Conservation (phyloP, 2,113 vertebrate species). For the Cisticola juncidis region DNA sequence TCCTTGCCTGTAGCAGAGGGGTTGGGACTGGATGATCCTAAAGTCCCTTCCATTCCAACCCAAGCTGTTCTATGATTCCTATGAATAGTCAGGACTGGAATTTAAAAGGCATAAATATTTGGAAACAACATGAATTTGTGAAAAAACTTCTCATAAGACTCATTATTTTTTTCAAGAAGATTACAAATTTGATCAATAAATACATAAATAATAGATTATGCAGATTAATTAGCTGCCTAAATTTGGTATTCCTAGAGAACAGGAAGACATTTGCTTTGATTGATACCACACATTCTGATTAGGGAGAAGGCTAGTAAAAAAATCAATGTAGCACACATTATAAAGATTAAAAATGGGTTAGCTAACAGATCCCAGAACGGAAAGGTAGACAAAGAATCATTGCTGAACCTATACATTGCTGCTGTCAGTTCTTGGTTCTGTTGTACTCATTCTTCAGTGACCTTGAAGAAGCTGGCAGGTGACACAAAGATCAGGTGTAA, state of each 20-base stretch:
- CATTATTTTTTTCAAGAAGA: not conserved
- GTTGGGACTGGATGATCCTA: not conserved
- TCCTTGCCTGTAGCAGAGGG: not conserved
- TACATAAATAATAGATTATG: not conserved
- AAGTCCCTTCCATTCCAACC: not conserved
- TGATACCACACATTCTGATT: not conserved
- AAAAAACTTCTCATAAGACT: not conserved
- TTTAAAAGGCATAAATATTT: not conserved
- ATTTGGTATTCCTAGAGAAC: not conserved
- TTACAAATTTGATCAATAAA: not conserved
- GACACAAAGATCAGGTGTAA: not conserved
- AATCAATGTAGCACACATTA: not conserved
- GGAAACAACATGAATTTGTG: not conserved
- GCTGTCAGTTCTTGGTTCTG: not conserved
- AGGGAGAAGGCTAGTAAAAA: not conserved
- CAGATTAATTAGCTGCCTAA: not conserved
- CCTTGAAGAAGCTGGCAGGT: not conserved
- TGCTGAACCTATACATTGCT: not conserved
- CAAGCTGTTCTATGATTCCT: not conserved
- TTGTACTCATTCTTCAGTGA: not conserved
- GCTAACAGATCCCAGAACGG: not conserved
- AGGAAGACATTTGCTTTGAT: not conserved
- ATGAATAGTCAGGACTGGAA: not conserved
- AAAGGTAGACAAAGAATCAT: not conserved
- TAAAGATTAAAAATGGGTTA: not conserved